Percentiles rank a stretch among this genome's conserved stretches.
These are phyloP conservation scores for Ips typographus DNA, from an alignment of 1,140 invertebrate species.

Conservation along the genomic window DNA sequence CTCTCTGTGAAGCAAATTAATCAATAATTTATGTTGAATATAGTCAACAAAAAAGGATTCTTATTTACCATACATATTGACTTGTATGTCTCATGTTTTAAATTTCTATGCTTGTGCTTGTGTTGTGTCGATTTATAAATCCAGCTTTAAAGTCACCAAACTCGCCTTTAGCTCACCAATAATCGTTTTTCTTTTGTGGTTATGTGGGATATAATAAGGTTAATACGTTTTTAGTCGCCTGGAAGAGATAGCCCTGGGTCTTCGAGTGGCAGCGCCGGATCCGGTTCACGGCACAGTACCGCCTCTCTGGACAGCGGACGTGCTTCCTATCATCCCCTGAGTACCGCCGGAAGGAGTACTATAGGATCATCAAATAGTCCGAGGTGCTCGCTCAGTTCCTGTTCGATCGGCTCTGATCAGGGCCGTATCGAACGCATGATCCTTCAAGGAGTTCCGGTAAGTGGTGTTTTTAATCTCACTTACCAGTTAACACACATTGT, in stretches of 20 bases:
- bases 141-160: too few species aligned
- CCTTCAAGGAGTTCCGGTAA: conserved; percentile 63
- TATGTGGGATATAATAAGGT: too few species aligned
- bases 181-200: neutral
- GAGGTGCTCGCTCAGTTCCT: conserved; percentile 67
- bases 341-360: conserved; percentile 51
- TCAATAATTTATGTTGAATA: neutral
- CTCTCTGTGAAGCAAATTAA: too few species aligned
- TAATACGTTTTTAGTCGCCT: conserved; percentile 65
- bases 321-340: conserved; percentile 69
- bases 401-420: conserved; percentile 75
- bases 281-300: conserved; percentile 82
- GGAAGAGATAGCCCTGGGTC: conserved; percentile 87
- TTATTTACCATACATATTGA: neutral
- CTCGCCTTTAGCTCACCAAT: neutral
- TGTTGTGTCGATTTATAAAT: too few species aligned
- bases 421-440: conserved; percentile 66
- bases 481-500: conserved; percentile 37
- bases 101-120: too few species aligned
- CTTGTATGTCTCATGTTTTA: too few species aligned
- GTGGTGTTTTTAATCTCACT: conserved; percentile 28
- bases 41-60: neutral
- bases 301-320: conserved; percentile 90
- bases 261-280: conserved; percentile 75
- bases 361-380: conserved; percentile 52